A percentile compares a stretch with the other conserved stretches of the same genome.
phyloP scores from a whole-genome alignment of 2,113 vertebrate species.

The Coregonus clupeaformis region DNA sequence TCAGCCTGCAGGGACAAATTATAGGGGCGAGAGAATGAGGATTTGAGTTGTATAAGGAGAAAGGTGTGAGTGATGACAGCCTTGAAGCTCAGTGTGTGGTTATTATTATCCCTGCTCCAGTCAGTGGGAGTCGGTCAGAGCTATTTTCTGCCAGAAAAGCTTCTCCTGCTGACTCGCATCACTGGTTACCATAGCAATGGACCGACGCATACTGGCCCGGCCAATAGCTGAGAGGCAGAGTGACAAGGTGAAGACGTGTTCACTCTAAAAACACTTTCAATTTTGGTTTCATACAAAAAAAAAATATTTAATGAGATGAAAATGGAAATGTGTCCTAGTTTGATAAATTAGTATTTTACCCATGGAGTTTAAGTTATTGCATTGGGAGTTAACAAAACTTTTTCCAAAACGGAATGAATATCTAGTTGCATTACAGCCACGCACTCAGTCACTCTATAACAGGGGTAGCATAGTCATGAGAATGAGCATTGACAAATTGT shows the following conservation, averaged over 20 bases:
- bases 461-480: no score
- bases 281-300: background rate
- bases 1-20: slow-evolving; percentile 72
- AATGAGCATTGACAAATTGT: no score
- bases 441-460: no score
- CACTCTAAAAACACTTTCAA: background rate
- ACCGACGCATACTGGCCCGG: background rate
- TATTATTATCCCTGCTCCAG: no score
- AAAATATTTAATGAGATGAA: no score
- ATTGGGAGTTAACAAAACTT: background rate
- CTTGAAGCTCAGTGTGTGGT: no score
- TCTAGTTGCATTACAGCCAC: background rate
- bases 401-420: background rate
- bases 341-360: background rate
- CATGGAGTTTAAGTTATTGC: no score
- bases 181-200: slow-evolving; percentile 2
- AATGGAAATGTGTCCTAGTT: background rate
- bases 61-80: no score
- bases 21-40: background rate
- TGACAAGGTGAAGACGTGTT: background rate
- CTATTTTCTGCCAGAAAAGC: background rate
- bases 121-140: background rate
- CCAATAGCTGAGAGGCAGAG: background rate
- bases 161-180: slow-evolving; percentile 13
- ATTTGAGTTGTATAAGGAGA: no score